A percentile compares a stretch with the other conserved stretches of the same genome.
These are phyloP conservation scores for Andrena flavipes DNA, from an alignment of 2,888 invertebrate species.

Conservation along the genomic window DNA sequence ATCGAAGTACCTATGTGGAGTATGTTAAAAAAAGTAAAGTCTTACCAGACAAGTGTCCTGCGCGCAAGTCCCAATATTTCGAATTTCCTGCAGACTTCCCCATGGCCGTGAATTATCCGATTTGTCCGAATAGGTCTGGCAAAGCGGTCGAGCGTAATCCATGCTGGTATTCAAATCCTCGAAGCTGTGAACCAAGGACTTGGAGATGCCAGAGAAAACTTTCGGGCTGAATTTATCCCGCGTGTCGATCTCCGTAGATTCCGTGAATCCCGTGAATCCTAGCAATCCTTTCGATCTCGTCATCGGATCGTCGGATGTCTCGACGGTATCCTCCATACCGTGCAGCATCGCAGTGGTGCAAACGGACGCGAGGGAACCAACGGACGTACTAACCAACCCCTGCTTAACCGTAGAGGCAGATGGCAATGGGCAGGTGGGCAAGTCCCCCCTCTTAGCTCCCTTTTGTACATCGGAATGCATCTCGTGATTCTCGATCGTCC, in stretches of 20 bases:
- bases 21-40: neutral
- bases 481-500: slow-evolving; percentile 47
- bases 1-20: too few species aligned
- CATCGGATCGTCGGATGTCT: slow-evolving; percentile 53
- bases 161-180: slow-evolving; percentile 82
- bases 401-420: slow-evolving; percentile 75
- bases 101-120: slow-evolving; percentile 84
- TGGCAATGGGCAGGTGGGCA: slow-evolving; percentile 78
- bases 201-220: slow-evolving; percentile 85
- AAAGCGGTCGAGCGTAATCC: slow-evolving; percentile 71
- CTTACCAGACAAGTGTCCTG: slow-evolving; percentile 79
- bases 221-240: slow-evolving; percentile 88
- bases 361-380: slow-evolving; percentile 74
- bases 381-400: slow-evolving; percentile 74
- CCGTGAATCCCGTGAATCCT: slow-evolving; percentile 14
- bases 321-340: slow-evolving; percentile 62
- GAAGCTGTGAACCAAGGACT: slow-evolving; percentile 82
- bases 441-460: slow-evolving; percentile 73
- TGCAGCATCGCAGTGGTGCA: slow-evolving; percentile 71
- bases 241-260: slow-evolving; percentile 46
- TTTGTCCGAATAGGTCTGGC: slow-evolving; percentile 73
- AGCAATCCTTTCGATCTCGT: slow-evolving; percentile 39
- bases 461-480: slow-evolving; percentile 66
- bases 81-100: slow-evolving; percentile 89
- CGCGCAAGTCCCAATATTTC: slow-evolving; percentile 80